These are phyloP conservation scores for Hirtodrosophila trivittata DNA, from an alignment of 2,888 invertebrate genomes.

Conservation along the genomic window DNA sequence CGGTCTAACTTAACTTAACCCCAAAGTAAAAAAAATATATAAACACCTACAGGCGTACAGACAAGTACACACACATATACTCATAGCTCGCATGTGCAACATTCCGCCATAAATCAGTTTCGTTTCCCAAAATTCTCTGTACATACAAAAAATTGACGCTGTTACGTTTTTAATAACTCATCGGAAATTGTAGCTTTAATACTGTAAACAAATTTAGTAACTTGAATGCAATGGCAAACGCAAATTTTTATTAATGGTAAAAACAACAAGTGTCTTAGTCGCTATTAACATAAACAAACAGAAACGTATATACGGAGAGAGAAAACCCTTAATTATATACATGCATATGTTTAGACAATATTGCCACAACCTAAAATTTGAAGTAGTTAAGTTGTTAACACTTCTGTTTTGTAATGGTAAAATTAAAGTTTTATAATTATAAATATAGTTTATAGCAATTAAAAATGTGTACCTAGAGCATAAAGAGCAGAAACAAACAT, in stretches of 20 bases:
- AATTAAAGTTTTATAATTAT: conserved; percentile 65
- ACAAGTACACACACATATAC: conserved; percentile 15
- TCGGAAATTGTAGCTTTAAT: conserved; percentile 77
- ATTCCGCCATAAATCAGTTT: conserved; percentile 61
- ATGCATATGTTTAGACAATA: conserved; percentile 28
- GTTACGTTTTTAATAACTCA: conserved; percentile 46
- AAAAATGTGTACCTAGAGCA: conserved; percentile 70
- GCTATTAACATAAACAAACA: conserved; percentile 57
- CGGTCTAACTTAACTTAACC: conserved; percentile 38
- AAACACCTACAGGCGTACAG: conserved; percentile 14
- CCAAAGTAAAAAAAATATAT: conserved; percentile 41
- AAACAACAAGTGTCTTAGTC: conserved; percentile 80
- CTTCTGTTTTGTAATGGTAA: conserved; percentile 71
- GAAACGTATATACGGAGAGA: conserved; percentile 35
- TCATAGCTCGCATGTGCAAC: conserved; percentile 66
- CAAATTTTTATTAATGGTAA: conserved; percentile 51
- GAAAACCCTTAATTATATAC: conserved; percentile 56
- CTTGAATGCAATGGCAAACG: conserved; percentile 46
- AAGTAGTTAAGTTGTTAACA: conserved; percentile 75
- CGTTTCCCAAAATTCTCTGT: conserved; percentile 37
- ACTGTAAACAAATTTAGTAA: conserved; percentile 53
- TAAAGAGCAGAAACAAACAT: conserved; percentile 72
- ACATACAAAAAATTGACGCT: conserved; percentile 42
- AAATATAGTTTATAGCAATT: conserved; percentile 42
- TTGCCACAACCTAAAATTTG: conserved; percentile 51